Base-by-base conservation (phyloP, 2,888 invertebrate species). In the Lasioglossum pauxillum region DNA sequence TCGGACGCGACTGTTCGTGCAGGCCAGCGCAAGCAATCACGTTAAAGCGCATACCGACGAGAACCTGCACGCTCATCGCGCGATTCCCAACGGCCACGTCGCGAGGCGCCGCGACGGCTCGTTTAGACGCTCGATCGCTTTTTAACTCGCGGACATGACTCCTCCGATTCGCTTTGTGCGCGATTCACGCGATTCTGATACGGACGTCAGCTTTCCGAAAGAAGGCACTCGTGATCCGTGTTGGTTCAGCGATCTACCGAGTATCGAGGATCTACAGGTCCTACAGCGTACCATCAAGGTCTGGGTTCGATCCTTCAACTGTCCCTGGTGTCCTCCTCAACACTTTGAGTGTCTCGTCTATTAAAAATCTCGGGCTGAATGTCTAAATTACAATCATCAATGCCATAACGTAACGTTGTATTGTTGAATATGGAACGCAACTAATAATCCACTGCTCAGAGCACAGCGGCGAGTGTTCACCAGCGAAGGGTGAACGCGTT, bases 21-120 rank as follows among this genome's bases (percentile, higher is more conserved):
- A 69, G 79, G 49, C 73, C 77, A 78, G 84, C 78, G 16, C 80
- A 74, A 16, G 89, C 83, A 86, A 90, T 87, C 84, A 87, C 78
- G 84, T 84, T 89, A 83, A 82, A 87, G 85, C 81, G 78, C 79
- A 75, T 80, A 74, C 53, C 69, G 60, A 74, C 53, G 46, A 16
- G 64, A 74, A 23, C 75, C 5, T 41, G 35, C 82, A 49, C 46
- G 23, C 35, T 69, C 69, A 23, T 67, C 31, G 27, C 78, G 19
- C 74, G 53, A 67, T 75, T 75, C 72, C 74, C 53, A 44, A 41
- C 73, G n/a, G 5, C 16, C n/a, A 31, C 69, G 67, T 35, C 67
- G 67, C 67, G 35, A 60, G 60, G 60, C 27, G 35, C 41, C 67
- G 44, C 60, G 67, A 23, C n/a, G 82, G 14, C 75, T 38, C 77